Conservation (phyloP, 1,140 invertebrate species). For the Drosophila pachea region DNA sequence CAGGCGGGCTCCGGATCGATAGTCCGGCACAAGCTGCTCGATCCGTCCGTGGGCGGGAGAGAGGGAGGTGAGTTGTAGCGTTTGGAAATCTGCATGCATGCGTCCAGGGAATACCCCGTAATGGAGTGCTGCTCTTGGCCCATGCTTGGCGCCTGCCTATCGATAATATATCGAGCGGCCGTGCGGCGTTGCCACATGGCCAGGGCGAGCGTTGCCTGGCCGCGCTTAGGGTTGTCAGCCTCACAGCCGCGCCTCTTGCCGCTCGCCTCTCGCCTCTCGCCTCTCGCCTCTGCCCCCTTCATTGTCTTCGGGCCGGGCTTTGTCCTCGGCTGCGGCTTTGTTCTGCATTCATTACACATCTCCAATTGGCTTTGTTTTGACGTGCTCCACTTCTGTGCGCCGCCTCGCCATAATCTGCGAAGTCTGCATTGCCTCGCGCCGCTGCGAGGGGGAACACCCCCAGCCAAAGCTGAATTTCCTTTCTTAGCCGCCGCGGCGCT, state of each 20-base stretch:
- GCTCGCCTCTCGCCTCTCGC: slow-evolving; percentile 24
- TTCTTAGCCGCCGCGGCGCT: slow-evolving; percentile 26
- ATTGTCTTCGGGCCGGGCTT: slow-evolving; percentile 22
- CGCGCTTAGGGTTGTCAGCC: slow-evolving; percentile 21
- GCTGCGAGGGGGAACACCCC: slow-evolving; percentile 28
- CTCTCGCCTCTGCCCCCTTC: slow-evolving; percentile 34
- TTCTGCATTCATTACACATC: slow-evolving; percentile 44
- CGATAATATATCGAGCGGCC: slow-evolving; percentile 15
- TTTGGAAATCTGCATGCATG: not conserved
- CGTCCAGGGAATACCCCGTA: no score
- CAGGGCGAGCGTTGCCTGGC: not conserved
- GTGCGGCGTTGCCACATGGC: slow-evolving; percentile 1
- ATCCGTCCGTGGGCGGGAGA: no score
- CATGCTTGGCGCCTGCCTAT: not conserved
- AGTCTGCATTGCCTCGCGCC: slow-evolving; percentile 71
- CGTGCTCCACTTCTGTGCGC: slow-evolving; percentile 28
- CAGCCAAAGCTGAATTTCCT: slow-evolving; percentile 66
- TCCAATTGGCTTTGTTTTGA: slow-evolving; percentile 48
- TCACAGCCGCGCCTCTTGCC: slow-evolving; percentile 12
- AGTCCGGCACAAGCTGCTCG: not conserved
- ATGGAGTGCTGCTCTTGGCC: not conserved
- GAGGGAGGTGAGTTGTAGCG: no score
- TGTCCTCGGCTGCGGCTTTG: slow-evolving; percentile 3
- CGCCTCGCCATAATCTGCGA: slow-evolving; percentile 65
- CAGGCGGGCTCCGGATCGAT: not conserved